Percentiles rank a stretch among this genome's conserved stretches.
Conservation (phyloP, 2,113 vertebrate species). For the Bungarus multicinctus region DNA sequence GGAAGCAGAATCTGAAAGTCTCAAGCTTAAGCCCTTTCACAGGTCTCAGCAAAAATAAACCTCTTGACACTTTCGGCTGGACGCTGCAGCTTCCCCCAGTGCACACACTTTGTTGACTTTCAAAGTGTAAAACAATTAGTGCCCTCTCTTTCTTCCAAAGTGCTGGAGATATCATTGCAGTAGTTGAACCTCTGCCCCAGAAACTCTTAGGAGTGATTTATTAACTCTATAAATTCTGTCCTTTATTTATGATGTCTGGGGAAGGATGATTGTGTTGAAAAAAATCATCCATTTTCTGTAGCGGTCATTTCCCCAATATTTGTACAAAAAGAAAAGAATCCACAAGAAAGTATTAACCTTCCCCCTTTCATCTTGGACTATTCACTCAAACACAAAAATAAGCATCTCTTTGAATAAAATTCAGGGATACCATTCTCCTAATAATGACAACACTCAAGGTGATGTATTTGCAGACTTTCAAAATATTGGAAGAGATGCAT, state of each 20-base stretch:
- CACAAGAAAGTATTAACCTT: not conserved
- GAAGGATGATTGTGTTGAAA: conserved; percentile 17
- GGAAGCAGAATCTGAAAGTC: conserved; percentile 72
- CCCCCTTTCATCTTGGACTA: not conserved
- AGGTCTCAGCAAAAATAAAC: conserved; percentile 85
- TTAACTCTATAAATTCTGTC: conserved; percentile 38
- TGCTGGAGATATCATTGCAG: conserved; percentile 59
- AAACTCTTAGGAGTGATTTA: conserved; percentile 51
- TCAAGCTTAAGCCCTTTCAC: conserved; percentile 69
- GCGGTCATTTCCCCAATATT: not conserved
- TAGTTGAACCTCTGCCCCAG: conserved; percentile 51
- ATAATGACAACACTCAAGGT: not conserved
- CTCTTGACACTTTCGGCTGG: conserved; percentile 73
- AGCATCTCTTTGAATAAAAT: not conserved
- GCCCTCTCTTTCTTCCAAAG: conserved; percentile 58
- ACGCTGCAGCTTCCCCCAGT: conserved; percentile 66
- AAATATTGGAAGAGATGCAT: not conserved
- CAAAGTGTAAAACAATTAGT: conserved; percentile 71
- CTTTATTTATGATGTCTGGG: conserved; percentile 14
- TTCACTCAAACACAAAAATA: not conserved
- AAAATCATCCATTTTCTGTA: conserved; percentile 27
- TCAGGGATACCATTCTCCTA: not conserved
- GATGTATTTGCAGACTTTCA: not conserved
- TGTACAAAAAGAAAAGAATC: not conserved
- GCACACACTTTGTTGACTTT: conserved; percentile 72